Conservation (phyloP, 2,113 vertebrate genomes). For the Corythornis madagascariensis region DNA sequence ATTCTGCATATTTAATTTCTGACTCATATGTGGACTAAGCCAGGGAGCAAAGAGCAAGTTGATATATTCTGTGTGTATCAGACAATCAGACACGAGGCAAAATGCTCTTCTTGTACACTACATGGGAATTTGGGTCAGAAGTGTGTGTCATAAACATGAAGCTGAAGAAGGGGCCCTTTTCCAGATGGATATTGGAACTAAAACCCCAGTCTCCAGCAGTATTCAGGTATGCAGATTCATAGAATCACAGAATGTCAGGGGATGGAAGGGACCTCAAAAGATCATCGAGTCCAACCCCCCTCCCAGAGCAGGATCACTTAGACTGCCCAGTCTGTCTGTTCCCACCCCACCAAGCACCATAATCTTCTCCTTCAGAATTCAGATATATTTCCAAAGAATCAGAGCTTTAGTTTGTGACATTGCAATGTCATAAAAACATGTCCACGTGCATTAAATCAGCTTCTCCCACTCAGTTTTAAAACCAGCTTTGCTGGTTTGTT, state of each 20-base stretch:
- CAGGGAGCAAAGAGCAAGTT: not conserved
- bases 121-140: not conserved
- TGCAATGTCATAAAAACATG: not conserved
- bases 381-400: not conserved
- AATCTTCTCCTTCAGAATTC: not conserved
- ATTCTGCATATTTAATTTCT: not conserved
- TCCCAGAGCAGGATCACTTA: too few species aligned
- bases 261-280: too few species aligned
- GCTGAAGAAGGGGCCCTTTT: not conserved
- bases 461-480: not conserved
- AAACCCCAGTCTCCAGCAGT: not conserved
- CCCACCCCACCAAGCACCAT: not conserved
- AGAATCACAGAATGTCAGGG: too few species aligned
- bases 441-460: not conserved
- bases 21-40: not conserved
- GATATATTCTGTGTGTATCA: not conserved
- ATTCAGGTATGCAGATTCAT: not conserved
- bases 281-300: too few species aligned
- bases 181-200: not conserved
- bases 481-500: not conserved
- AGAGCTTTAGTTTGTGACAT: not conserved
- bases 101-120: not conserved
- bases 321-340: not conserved
- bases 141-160: not conserved
- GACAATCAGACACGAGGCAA: not conserved